Base-by-base conservation (phyloP, 2,113 vertebrate species). In the Nothoprocta perdicaria region DNA sequence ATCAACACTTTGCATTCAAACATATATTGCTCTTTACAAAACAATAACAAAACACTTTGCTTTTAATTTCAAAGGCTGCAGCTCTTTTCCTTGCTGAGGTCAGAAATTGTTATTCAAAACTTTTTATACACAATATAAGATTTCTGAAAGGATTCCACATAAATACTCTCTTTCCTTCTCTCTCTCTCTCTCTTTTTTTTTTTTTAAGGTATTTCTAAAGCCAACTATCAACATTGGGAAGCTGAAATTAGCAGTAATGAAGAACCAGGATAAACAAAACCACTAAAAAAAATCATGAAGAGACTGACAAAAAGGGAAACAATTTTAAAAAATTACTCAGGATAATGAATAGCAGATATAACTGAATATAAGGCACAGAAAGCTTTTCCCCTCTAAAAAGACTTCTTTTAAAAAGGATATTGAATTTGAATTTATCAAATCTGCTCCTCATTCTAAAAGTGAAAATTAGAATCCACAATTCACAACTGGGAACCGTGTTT, bases 401-500 rank as follows among this genome's bases (percentile, higher is more conserved):
- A 63, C 10, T 48, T 66, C 23, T 50, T 60, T 57, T 62, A 61
- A 74, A 53, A 79, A 66, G 22, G 10, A 41, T 63, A 46, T 27
- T 63, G 19, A 24, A 73, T 85, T 82, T 55, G 33, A 91, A 77
- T 26, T 87, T 87, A 29, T 43, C 68, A 22, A 62, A 74, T 55
- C 52, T 88, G 46, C 63, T 92, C 41, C 33, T 91, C 77, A 63
- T 29, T 46, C 85, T 62, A 61, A 31, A 87, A 87, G 79, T 60
- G 80, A 80, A 89, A 89, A 91, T 78, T 77, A 71, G 41, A 94
- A 88, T 31, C 27, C 93, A 71, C 17, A 55, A 71, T 17, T 91
- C 61, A 58, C 1, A 1, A 77, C 33, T 93, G 46, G 38, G 82
- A 88, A 85, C 27, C 12, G 15, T 35, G 19, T 46, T 38, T 73